Conservation (phyloP, 2,888 invertebrate species). For the Tetramorium bicarinatum region DNA sequence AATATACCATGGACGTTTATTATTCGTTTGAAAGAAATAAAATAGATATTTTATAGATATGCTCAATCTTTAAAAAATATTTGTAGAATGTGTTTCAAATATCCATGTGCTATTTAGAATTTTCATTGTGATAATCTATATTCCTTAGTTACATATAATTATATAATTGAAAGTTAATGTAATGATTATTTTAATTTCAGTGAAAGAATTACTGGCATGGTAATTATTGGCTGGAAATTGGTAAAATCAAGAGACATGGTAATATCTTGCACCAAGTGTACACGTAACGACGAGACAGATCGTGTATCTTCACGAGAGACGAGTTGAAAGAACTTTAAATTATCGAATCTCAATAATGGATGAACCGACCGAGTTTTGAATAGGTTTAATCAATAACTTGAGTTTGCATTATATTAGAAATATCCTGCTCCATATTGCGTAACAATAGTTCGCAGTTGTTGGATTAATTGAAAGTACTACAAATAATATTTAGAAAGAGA, state of each 20-base stretch:
- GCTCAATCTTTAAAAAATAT: no score
- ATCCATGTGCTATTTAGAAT: constrained; percentile 82
- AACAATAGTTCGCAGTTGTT: constrained; percentile 76
- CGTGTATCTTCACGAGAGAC: no score
- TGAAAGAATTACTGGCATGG: constrained; percentile 89
- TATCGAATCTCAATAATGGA: no score
- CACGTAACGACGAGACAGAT: no score
- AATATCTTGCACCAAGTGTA: no score
- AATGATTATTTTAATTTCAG: constrained; percentile 87
- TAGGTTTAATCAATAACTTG: no score
- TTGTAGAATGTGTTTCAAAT: no score
- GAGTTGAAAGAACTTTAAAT: no score
- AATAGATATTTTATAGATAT: no score
- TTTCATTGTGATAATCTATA: constrained; percentile 88
- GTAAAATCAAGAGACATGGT: constrained; percentile 20
- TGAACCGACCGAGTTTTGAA: no score
- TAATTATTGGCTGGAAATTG: constrained; percentile 90
- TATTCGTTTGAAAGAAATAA: no score
- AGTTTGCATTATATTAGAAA: constrained; percentile 44
- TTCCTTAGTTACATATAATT: constrained; percentile 6
- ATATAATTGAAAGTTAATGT: neutral
- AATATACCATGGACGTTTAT: no score
- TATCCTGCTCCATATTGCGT: constrained; percentile 81
- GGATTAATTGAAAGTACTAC: constrained; percentile 84
- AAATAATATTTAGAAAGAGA: constrained; percentile 85